Evolutionary conservation across 2,113 vertebrate genomes (phyloP).

Genomic region (Girardinichthys multiradiatus): DNA sequence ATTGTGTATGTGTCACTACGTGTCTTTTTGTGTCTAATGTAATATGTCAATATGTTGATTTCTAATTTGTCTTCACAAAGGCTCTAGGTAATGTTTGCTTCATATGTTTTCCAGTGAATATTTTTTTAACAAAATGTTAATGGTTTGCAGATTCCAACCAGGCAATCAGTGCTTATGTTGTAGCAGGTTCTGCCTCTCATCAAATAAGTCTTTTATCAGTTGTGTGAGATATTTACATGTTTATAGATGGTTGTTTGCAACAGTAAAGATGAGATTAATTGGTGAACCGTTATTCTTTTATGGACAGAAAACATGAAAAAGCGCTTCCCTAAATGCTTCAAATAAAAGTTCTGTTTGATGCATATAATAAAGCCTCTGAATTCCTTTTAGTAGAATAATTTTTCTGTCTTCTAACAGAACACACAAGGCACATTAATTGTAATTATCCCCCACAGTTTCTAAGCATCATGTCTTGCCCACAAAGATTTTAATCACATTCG

Average conservation of each 20-base stretch:
- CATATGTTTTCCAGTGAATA: slow-evolving; percentile 7
- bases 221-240: neutral
- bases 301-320: neutral
- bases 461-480: slow-evolving; percentile 22
- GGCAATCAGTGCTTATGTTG: slow-evolving; percentile 29
- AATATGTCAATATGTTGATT: slow-evolving; percentile 13
- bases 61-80: slow-evolving; percentile 17
- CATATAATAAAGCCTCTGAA: slow-evolving; percentile 18
- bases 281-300: neutral
- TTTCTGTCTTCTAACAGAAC: slow-evolving; percentile 4
- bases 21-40: neutral
- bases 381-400: slow-evolving; percentile 25
- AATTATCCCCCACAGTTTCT: slow-evolving; percentile 17
- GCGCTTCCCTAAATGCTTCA: neutral
- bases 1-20: neutral
- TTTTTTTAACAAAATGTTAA: slow-evolving; percentile 33
- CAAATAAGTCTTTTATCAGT: slow-evolving; percentile 3
- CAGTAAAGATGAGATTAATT: neutral
- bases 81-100: slow-evolving; percentile 1
- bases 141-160: slow-evolving; percentile 20
- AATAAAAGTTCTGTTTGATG: slow-evolving; percentile 1
- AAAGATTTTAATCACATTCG: slow-evolving; percentile 14
- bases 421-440: slow-evolving; percentile 15
- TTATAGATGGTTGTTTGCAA: neutral
- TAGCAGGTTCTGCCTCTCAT: slow-evolving; percentile 13